Conservation (phyloP, 92 coral and sea anemone species). For the Scolanthus callimorphus region DNA sequence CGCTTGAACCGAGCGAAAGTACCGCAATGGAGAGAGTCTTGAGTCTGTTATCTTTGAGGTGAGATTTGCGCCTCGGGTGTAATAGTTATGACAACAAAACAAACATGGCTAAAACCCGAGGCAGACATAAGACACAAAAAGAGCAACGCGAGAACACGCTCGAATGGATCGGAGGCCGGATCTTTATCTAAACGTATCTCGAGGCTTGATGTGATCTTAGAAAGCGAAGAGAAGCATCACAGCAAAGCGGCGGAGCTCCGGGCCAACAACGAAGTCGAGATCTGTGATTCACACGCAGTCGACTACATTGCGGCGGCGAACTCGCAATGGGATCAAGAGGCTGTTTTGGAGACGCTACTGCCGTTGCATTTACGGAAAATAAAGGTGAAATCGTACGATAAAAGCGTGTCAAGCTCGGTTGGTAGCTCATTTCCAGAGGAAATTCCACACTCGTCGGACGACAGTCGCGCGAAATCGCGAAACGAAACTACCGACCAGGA, state of each 20-base stretch:
- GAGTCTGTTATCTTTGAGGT: too few species aligned
- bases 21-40: too few species aligned
- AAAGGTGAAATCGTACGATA: not conserved
- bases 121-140: too few species aligned
- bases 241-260: not conserved
- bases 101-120: not conserved
- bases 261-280: constrained; percentile 30
- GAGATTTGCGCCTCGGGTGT: too few species aligned
- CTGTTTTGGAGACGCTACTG: not conserved
- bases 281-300: constrained; percentile 66
- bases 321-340: not conserved
- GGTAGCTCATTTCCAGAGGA: not conserved
- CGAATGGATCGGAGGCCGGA: too few species aligned
- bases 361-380: constrained; percentile 25
- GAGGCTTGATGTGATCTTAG: constrained; percentile 8
- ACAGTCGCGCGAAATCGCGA: not conserved
- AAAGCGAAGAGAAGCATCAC: constrained; percentile 4
- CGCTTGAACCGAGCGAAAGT: too few species aligned
- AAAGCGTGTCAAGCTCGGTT: constrained; percentile 1
- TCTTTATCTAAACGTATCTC: too few species aligned
- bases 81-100: not conserved
- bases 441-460: not conserved
- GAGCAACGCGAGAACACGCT: not conserved
- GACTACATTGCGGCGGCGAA: constrained; percentile 21
- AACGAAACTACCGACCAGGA: not conserved